These are phyloP conservation scores for Physella acuta DNA, from an alignment of 1,140 invertebrate genomes.

Conservation along the genomic window DNA sequence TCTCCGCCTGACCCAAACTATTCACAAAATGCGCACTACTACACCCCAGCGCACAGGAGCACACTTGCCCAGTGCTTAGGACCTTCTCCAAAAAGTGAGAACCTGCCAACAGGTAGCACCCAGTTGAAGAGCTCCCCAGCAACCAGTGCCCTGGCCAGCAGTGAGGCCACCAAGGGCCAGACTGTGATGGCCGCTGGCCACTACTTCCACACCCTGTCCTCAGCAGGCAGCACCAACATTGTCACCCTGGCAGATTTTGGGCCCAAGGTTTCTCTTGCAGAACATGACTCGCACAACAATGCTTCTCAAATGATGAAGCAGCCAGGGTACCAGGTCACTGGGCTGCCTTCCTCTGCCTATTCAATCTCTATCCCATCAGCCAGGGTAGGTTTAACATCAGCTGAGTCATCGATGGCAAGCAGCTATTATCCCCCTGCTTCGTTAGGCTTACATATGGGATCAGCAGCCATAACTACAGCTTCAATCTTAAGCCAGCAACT, in stretches of 20 bases:
- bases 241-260: constrained; percentile 3
- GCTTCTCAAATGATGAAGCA: constrained; percentile 4
- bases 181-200: constrained; percentile 1
- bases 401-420: neutral
- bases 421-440: neutral
- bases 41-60: no score
- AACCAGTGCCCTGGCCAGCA: neutral
- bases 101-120: no score
- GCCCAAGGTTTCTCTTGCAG: neutral
- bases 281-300: neutral
- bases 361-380: neutral
- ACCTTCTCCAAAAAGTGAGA: no score
- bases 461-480: neutral
- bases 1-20: no score
- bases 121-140: constrained; percentile 1
- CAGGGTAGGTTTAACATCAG: neutral
- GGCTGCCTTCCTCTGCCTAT: neutral
- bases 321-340: neutral
- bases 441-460: neutral
- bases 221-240: constrained; percentile 18
- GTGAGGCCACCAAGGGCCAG: neutral
- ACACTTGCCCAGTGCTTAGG: no score
- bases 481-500: constrained; percentile 19
- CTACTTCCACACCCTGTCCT: constrained; percentile 12
- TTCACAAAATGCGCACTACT: no score